A percentile compares a stretch with the other conserved stretches of the same genome.
Evolutionary conservation across 1,140 invertebrate genomes (phyloP).

Genomic region (Lasioglossum albipes): DNA sequence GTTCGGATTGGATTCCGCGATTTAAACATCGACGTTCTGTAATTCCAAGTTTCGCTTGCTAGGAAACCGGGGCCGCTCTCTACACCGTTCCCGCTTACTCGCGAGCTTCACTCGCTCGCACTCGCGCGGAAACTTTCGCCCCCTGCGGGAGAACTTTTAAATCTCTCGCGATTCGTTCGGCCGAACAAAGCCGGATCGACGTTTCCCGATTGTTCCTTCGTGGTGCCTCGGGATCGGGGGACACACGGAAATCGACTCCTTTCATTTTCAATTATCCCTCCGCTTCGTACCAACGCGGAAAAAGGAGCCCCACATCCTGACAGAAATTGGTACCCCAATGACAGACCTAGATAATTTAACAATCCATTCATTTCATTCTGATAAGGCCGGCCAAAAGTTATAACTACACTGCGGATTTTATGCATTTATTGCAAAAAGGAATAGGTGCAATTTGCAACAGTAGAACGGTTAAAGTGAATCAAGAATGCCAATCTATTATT

Average conservation of each 20-base stretch:
- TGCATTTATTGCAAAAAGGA: too few relatives aligned
- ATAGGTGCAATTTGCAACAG: too few relatives aligned
- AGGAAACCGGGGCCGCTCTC: background rate
- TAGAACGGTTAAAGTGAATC: too few relatives aligned
- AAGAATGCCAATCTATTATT: too few relatives aligned
- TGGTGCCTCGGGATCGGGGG: background rate
- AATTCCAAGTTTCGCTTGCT: background rate
- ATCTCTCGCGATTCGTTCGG: slow-evolving; percentile 1
- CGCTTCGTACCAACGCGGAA: background rate
- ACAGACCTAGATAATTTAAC: too few relatives aligned
- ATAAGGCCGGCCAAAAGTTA: too few relatives aligned
- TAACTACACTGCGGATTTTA: too few relatives aligned
- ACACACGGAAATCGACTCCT: background rate
- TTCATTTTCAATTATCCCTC: background rate
- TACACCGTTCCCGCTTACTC: too few relatives aligned
- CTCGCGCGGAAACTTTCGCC: background rate
- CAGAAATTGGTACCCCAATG: too few relatives aligned
- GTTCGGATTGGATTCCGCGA: slow-evolving; percentile 4
- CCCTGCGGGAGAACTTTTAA: background rate
- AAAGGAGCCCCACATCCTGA: too few relatives aligned
- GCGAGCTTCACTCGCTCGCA: too few relatives aligned
- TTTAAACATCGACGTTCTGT: slow-evolving; percentile 15
- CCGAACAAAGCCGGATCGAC: background rate
- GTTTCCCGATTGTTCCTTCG: slow-evolving; percentile 3
- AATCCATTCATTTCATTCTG: too few relatives aligned